Evolutionary conservation across 2,113 vertebrate species (phyloP), one percentile per base, ranked within the genome.

Genomic region (Cyanoderma ruficeps): DNA sequence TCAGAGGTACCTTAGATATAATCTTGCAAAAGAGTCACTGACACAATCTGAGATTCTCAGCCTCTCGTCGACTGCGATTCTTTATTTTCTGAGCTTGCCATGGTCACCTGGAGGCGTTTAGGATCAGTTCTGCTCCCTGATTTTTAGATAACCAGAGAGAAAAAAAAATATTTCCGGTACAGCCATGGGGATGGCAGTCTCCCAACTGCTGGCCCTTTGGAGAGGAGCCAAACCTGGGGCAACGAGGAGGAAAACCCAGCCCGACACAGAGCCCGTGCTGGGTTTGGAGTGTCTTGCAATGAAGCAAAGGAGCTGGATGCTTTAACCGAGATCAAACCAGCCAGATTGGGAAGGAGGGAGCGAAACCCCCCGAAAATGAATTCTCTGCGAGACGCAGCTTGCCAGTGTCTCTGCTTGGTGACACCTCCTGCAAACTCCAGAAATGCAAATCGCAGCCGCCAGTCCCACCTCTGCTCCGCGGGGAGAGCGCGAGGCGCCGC

Each of bases 281-380:
- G 39, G 30, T 35, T 83, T 19, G 63, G 65, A 15, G 74, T 4
- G 49, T 11, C 67, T 82, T 4, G 23, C 2, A 31, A 52, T 0
- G 20, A 39, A 39, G 39, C 39, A 39, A 39, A 16, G 63, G 68
- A 35, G 60, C 60, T 28, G 23, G 47, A n/a, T 15, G 92, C 71
- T 92, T 57, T 33, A 33, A 33, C 37, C 1, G 6, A 67, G 53
- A 68, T 28, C 69, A 46, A 89, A 33, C 10, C 25, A 47, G 79
- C 46, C 94, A 95, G 96, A 97, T 94, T 95, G 95, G 87, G 79
- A 71, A 92, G 91, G 91, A 94, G 87, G 93, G 83, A 93, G 89
- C 11, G 2, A 96, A 94, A 89, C 69, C 69, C 68, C 15, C 37
- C 10, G 27, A 33, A 64, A 94, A 97, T 89, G 81, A 95, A 97